These are phyloP conservation scores for Eulacestoma nigropectus DNA, from an alignment of 2,113 vertebrate species.

Conservation along the genomic window DNA sequence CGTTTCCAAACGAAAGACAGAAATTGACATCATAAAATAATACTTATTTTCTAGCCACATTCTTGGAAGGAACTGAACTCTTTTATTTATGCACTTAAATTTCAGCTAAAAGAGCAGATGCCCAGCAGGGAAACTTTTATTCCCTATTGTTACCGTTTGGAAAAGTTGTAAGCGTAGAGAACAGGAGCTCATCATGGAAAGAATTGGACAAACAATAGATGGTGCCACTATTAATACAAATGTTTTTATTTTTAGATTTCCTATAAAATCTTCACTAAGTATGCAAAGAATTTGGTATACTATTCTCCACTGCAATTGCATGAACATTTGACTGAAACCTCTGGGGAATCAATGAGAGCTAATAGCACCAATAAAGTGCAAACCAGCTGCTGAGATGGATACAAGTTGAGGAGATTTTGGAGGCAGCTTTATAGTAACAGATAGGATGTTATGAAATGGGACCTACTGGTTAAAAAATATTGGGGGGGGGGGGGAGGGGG, in stretches of 20 bases:
- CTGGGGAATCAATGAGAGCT: neutral
- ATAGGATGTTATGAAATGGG: neutral
- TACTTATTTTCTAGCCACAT: slow-evolving; percentile 1
- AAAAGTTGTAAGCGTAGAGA: neutral
- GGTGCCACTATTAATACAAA: neutral
- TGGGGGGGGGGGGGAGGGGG: no score
- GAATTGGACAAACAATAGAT: neutral
- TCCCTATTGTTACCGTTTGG: slow-evolving; percentile 21
- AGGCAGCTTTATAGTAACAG: neutral
- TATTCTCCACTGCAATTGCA: neutral
- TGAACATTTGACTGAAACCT: neutral
- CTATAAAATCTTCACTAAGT: neutral
- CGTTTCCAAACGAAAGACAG: slow-evolving; percentile 17
- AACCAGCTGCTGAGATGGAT: neutral
- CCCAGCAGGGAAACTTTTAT: slow-evolving; percentile 17
- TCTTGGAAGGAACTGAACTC: neutral
- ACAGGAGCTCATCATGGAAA: neutral
- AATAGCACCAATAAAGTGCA: neutral
- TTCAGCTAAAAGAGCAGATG: slow-evolving; percentile 10
- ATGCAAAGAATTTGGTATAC: neutral
- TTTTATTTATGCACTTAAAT: slow-evolving; percentile 19
- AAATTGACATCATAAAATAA: slow-evolving; percentile 27
- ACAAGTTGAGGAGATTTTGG: neutral
- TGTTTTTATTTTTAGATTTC: slow-evolving; percentile 37
- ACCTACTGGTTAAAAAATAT: neutral